Conservation (phyloP, 1,140 invertebrate genomes). For the Bicyclus anynana region DNA sequence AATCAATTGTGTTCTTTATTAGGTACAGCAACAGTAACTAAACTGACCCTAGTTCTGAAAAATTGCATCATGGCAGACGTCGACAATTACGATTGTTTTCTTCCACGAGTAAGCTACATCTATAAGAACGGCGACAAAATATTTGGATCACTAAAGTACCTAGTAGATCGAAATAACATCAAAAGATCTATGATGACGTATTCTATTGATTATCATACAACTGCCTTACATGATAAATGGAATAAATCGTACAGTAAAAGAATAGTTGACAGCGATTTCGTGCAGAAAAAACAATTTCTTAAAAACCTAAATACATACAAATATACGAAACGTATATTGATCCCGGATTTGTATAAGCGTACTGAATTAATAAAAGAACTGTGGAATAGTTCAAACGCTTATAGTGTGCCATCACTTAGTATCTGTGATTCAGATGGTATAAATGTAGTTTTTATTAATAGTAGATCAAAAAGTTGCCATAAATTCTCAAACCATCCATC, state of each 20-base stretch:
- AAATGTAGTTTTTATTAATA: neutral
- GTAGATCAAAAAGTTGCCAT: neutral
- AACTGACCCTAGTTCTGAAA: no score
- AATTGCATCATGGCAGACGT: neutral
- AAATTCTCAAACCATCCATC: neutral
- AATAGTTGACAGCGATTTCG: neutral
- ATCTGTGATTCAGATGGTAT: neutral
- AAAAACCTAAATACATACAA: constrained; percentile 5
- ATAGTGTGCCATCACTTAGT: neutral
- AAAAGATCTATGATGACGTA: neutral
- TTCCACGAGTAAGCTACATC: neutral
- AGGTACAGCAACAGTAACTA: no score
- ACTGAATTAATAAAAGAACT: neutral
- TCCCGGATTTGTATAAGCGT: neutral
- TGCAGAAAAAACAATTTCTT: neutral
- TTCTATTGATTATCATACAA: neutral
- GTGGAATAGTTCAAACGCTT: neutral
- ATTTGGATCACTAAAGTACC: neutral
- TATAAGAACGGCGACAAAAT: neutral
- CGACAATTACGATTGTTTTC: neutral
- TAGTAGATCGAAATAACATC: neutral
- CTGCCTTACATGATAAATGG: neutral
- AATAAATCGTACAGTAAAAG: neutral
- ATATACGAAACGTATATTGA: neutral
- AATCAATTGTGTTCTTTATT: no score